Evolutionary conservation across 2,113 vertebrate genomes (phyloP).

Genomic region (Eudorcas thomsonii): DNA sequence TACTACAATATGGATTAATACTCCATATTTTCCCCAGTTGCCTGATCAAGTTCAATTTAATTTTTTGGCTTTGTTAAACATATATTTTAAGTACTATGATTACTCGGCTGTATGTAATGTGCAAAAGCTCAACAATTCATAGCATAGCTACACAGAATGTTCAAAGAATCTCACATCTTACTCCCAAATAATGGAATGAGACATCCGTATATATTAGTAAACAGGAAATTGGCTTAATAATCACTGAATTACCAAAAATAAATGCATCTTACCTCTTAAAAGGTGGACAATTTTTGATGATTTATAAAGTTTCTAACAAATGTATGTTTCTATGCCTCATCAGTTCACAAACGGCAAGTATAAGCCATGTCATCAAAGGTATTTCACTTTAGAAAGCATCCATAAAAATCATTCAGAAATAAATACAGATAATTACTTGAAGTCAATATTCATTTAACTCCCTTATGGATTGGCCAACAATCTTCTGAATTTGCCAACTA

Average conservation of each 20-base stretch:
- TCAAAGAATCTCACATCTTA: neutral
- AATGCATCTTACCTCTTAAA: neutral
- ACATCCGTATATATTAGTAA: neutral
- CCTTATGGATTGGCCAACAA: neutral
- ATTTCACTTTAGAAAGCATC: neutral
- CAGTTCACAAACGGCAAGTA: neutral
- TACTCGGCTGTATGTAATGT: neutral
- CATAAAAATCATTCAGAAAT: neutral
- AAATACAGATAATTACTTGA: neutral
- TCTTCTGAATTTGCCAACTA: neutral
- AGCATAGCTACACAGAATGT: neutral
- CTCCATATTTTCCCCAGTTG: neutral
- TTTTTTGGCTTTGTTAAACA: neutral
- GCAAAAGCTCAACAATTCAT: neutral
- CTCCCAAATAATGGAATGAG: neutral
- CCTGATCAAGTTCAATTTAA: neutral
- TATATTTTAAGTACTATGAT: neutral
- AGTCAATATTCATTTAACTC: neutral
- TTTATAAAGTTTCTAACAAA: neutral
- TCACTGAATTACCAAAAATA: neutral
- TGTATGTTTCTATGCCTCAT: neutral
- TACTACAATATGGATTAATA: neutral
- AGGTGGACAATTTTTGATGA: neutral
- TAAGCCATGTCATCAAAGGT: neutral
- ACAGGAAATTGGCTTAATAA: neutral